These are phyloP conservation scores for Meliscaeva auricollis DNA, from an alignment of 2,888 invertebrate species.

Conservation along the genomic window DNA sequence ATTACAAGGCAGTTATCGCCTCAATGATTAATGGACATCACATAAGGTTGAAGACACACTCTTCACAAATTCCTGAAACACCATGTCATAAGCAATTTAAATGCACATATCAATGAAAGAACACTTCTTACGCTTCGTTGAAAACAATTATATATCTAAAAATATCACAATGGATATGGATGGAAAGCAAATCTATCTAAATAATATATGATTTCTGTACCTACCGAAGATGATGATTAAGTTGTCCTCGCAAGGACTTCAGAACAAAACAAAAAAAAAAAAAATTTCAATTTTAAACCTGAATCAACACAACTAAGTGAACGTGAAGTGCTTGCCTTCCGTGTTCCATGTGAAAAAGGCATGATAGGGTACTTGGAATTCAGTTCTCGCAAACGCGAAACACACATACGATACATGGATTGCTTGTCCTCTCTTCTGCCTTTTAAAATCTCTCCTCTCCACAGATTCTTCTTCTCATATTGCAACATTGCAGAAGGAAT, in stretches of 20 bases:
- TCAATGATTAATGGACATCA: too few relatives aligned
- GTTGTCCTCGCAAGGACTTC: background rate
- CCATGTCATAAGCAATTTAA: background rate
- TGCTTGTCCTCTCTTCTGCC: background rate
- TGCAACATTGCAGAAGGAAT: background rate
- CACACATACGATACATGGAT: background rate
- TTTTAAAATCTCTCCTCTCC: background rate
- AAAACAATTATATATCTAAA: background rate
- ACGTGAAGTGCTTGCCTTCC: slow-evolving; percentile 2
- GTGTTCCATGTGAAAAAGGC: background rate
- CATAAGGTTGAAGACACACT: background rate
- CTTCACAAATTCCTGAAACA: background rate
- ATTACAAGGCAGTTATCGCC: too few relatives aligned
- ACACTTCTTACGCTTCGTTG: background rate
- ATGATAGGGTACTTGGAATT: slow-evolving; percentile 8
- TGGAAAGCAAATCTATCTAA: background rate
- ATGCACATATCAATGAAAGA: slow-evolving; percentile 18
- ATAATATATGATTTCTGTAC: slow-evolving; percentile 1
- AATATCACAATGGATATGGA: background rate
- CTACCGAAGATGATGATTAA: too few relatives aligned
- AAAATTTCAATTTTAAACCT: background rate
- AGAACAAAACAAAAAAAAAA: background rate
- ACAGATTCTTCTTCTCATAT: background rate
- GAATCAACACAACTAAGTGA: slow-evolving; percentile 2
- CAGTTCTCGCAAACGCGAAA: background rate